Evolutionary conservation across 35 echinoderm and acorn worm genomes (phyloP), one percentile per base, ranked within the genome.

Genomic region (Eucidaris tribuloides): DNA sequence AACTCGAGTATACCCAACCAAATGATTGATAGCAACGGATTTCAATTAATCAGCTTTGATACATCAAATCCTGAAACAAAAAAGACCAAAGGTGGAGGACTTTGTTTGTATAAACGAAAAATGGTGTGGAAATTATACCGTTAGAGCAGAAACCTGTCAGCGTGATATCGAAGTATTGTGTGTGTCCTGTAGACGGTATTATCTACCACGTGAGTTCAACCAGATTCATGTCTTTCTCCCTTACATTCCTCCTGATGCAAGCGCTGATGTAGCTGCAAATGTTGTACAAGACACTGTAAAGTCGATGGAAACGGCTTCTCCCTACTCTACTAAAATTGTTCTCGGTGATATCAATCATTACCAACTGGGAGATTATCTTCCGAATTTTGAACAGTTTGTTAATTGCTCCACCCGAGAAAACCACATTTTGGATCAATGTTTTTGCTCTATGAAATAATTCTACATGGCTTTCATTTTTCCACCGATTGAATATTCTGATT

Each of bases 261-360:
- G 63, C 27, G 57, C 15, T 9, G 54, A 82, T 1, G 50, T 63
- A 4, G 80, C 80, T 24, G 28, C 80, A 18, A 37, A 57, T 39
- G 29, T 39, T 2, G 11, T 82, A 4, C 29, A 82, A n/a, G 57
- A 65, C 55, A 7, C 2, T 39, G 37, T 82, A 19, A 24, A 64
- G 63, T 23, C 11, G 22, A 44, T 64, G 29, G 15, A 24, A 25
- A 20, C 7, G 31, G 32, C 50, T 19, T 62, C 80, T 11, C 80
- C 80, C 5, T 50, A 82, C 55, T 82, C 56, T 15, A 50, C 80
- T 7, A 82, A 65, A 11, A 35, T 82, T 57, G 54, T 82, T 82
- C 80, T 82, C 15, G 80, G 80, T 36, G 80, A 82, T 42, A 29
- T 65, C 46, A 82, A 62, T 36, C 80, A 82, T 36, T 62, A 57